Evolutionary conservation across 2,888 invertebrate genomes (phyloP).

Genomic region (Amblyjoppa proteus): DNA sequence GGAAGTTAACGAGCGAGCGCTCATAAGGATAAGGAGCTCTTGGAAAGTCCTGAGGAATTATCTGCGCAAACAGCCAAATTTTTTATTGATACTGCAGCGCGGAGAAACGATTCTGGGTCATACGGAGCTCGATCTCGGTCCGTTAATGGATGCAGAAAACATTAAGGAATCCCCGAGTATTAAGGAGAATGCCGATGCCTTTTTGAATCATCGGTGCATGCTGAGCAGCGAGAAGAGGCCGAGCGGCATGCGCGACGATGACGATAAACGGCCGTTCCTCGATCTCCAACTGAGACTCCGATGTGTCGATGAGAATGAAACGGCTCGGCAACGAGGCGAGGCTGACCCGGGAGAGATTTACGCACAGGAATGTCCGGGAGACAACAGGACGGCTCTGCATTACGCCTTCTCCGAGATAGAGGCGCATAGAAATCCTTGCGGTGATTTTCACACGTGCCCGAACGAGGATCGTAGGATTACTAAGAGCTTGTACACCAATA

Average conservation of each 20-base stretch:
- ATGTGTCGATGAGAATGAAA: constrained; percentile 79
- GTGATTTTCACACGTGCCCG: constrained; percentile 74
- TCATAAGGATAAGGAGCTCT: constrained; percentile 85
- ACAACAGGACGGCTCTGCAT: constrained; percentile 28
- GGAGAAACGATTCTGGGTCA: constrained; percentile 84
- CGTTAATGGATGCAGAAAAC: constrained; percentile 85
- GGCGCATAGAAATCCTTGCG: constrained; percentile 76
- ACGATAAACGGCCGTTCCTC: constrained; percentile 83
- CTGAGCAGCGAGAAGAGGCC: constrained; percentile 71
- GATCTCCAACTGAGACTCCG: constrained; percentile 86
- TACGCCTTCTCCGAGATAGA: constrained; percentile 72
- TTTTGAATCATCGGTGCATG: constrained; percentile 83
- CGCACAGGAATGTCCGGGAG: background rate
- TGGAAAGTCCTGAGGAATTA: constrained; percentile 85
- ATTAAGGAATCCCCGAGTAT: constrained; percentile 82
- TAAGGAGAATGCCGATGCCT: constrained; percentile 83
- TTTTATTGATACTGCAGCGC: constrained; percentile 85
- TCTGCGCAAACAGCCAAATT: constrained; percentile 85
- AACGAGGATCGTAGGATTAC: constrained; percentile 33
- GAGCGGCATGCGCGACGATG: constrained; percentile 52
- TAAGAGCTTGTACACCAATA: constrained; percentile 60
- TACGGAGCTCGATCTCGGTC: constrained; percentile 85
- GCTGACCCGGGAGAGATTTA: constrained; percentile 33
- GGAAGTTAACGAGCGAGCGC: constrained; percentile 85
- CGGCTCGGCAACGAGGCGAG: constrained; percentile 12